Evolutionary conservation across 2,113 vertebrate species (phyloP).

Genomic region (Dissostichus mawsoni): DNA sequence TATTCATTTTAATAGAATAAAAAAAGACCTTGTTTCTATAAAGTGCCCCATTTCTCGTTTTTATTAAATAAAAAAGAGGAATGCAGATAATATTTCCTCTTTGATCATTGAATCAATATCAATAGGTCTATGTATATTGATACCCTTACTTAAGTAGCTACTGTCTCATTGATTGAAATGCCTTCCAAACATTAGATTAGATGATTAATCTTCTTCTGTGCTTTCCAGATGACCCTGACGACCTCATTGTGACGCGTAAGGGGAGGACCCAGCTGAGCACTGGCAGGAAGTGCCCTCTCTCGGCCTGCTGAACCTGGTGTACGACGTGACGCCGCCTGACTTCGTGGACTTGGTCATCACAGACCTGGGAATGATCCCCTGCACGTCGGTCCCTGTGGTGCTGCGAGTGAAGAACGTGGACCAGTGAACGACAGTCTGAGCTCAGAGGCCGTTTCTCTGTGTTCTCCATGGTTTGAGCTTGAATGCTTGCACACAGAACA

Average conservation of each 20-base stretch:
- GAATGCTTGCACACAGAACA: conserved; percentile 43
- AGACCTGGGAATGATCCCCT: conserved; percentile 98
- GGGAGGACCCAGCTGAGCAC: conserved; percentile 87
- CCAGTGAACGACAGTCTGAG: conserved; percentile 78
- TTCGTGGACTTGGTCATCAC: conserved; percentile 99
- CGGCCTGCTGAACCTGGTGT: conserved; percentile 94
- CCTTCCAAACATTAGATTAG: not conserved
- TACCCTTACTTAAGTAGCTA: not conserved
- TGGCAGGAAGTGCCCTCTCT: conserved; percentile 89
- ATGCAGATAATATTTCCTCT: too few species aligned
- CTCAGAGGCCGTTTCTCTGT: conserved; percentile 5
- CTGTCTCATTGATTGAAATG: not conserved
- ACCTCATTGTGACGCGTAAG: conserved; percentile 89
- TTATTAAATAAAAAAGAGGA: too few species aligned
- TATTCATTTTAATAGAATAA: too few species aligned
- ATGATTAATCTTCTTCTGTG: not conserved
- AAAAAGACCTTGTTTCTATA: too few species aligned
- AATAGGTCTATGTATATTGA: too few species aligned
- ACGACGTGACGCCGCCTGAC: conserved; percentile 95
- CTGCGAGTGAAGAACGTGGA: conserved; percentile 96
- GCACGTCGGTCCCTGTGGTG: conserved; percentile 97
- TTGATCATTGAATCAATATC: too few species aligned
- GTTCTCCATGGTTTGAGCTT: conserved; percentile 30
- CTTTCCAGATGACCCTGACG: conserved; percentile 92
- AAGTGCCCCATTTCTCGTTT: too few species aligned